Percentiles rank a stretch among this genome's conserved stretches.
These are phyloP conservation scores for Coendou prehensilis DNA, from an alignment of 2,797 vertebrate genomes.

Conservation along the genomic window DNA sequence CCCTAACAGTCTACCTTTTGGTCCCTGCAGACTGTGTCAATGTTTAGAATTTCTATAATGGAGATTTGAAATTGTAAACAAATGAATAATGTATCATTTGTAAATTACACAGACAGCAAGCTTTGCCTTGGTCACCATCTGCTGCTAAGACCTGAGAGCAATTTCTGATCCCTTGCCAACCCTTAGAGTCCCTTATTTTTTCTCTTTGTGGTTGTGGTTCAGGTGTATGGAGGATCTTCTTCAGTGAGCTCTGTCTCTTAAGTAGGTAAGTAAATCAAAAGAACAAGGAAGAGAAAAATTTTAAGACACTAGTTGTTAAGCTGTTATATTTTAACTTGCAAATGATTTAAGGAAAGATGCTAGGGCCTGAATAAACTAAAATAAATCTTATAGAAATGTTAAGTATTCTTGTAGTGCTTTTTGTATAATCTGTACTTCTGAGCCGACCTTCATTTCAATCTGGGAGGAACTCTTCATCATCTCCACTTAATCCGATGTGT, in stretches of 20 bases:
- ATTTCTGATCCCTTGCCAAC: background rate
- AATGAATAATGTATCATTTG: background rate
- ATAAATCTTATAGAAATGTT: slow-evolving; percentile 18
- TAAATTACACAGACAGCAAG: background rate
- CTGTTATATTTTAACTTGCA: slow-evolving; percentile 65
- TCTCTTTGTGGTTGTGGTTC: background rate
- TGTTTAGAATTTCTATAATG: background rate
- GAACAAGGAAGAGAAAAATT: background rate
- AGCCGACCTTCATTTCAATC: background rate
- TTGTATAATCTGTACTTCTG: background rate
- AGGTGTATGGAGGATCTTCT: background rate
- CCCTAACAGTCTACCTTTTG: background rate
- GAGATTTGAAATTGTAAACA: background rate
- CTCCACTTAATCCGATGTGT: background rate
- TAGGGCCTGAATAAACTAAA: slow-evolving; percentile 11
- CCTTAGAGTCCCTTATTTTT: background rate
- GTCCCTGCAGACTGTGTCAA: background rate
- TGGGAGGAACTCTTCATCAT: background rate
- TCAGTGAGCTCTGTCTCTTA: background rate
- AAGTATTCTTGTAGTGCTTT: background rate
- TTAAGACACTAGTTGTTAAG: background rate
- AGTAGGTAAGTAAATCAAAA: background rate
- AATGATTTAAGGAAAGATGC: slow-evolving; percentile 57
- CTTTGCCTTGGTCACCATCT: background rate
- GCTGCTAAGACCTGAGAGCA: background rate